A percentile compares a stretch with the other conserved stretches of the same genome.
Conservation (phyloP, 2,113 vertebrate species). For the Phyllostomus hastatus region DNA sequence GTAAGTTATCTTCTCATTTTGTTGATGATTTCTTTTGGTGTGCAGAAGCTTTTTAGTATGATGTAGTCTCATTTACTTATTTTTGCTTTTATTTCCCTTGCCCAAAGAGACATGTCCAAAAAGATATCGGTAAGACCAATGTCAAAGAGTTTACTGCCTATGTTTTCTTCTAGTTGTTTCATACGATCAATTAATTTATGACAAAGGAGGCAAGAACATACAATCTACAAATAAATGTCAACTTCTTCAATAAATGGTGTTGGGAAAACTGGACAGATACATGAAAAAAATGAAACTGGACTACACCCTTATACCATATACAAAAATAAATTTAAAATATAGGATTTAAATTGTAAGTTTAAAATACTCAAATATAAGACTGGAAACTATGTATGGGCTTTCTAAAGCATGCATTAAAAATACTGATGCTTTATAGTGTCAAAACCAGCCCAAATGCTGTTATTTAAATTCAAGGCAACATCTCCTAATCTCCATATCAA, state of each 20-base stretch:
- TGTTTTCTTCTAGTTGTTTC: not conserved
- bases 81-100: not conserved
- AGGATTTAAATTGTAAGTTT: not conserved
- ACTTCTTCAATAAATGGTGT: not conserved
- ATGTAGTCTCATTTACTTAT: not conserved
- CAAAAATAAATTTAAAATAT: not conserved
- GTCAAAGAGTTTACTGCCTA: not conserved
- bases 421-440: not conserved
- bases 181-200: not conserved
- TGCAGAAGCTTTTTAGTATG: not conserved
- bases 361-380: not conserved
- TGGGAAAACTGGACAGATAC: not conserved
- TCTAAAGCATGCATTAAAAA: not conserved
- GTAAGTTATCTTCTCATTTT: not conserved
- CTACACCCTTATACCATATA: not conserved
- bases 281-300: not conserved
- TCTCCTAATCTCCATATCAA: not conserved
- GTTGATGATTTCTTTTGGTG: not conserved
- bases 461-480: constrained; percentile 6
- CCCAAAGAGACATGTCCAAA: not conserved
- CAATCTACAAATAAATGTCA: not conserved
- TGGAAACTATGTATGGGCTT: not conserved
- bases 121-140: not conserved
- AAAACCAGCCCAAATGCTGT: not conserved
- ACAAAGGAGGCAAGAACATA: not conserved